phyloP scores from a whole-genome alignment of 2,888 invertebrate genomes.

The Melinaea marsaeus region DNA sequence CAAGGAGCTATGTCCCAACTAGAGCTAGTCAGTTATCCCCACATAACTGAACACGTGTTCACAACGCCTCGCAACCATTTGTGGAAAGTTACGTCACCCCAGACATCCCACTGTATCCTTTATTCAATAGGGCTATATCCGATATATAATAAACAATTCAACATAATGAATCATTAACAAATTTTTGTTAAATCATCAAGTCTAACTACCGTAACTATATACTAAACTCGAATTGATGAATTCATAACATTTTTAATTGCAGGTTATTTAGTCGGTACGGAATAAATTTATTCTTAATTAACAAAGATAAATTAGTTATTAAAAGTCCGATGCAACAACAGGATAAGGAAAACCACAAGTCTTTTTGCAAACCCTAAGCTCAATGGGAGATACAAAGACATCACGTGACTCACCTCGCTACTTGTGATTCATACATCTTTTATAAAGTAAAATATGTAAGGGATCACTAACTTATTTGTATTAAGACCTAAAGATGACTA shows the following conservation, averaged over 20 bases:
- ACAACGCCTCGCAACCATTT: slow-evolving; percentile 28
- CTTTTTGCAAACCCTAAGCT: slow-evolving; percentile 21
- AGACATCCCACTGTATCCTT: slow-evolving; percentile 34
- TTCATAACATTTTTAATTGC: no score
- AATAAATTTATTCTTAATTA: no score
- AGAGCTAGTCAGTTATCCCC: slow-evolving; percentile 7
- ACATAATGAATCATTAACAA: slow-evolving; percentile 10
- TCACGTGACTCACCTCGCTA: slow-evolving; percentile 24
- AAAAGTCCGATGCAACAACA: neutral
- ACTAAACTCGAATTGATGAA: no score
- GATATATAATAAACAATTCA: slow-evolving; percentile 16
- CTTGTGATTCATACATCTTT: slow-evolving; percentile 21
- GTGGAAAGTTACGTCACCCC: slow-evolving; percentile 35
- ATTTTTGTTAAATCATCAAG: neutral
- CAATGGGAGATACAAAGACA: slow-evolving; percentile 22
- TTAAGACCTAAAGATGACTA: neutral
- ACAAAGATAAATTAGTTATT: no score
- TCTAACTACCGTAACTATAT: no score
- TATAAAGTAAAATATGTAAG: neutral
- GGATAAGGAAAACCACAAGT: neutral
- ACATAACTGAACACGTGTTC: slow-evolving; percentile 27
- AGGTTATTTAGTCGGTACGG: no score
- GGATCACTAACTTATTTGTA: neutral
- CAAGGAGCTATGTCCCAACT: slow-evolving; percentile 7
- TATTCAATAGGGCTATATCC: slow-evolving; percentile 18